A percentile compares a stretch with the other conserved stretches of the same genome.
Evolutionary conservation across 2,797 vertebrate genomes (phyloP).

Genomic region (Gobionotothen gibberifrons): DNA sequence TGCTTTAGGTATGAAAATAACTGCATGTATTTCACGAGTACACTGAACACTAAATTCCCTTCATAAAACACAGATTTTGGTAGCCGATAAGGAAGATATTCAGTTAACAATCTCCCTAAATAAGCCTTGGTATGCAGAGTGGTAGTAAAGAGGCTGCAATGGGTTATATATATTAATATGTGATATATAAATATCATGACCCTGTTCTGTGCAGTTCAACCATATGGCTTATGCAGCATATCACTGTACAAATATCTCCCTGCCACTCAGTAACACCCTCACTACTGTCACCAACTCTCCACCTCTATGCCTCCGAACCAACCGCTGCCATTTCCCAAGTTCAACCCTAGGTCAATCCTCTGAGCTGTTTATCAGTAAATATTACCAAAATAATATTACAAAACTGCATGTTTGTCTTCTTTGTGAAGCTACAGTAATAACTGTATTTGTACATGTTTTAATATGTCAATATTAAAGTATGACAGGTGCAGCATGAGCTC

Average conservation of each 20-base stretch:
- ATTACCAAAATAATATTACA: slow-evolving; percentile 16
- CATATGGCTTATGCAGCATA: slow-evolving; percentile 58
- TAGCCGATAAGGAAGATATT: slow-evolving; percentile 11
- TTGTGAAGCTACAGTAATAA: neutral
- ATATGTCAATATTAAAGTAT: slow-evolving; percentile 22
- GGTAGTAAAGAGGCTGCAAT: slow-evolving; percentile 15
- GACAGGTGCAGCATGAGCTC: slow-evolving; percentile 7
- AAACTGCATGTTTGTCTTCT: neutral
- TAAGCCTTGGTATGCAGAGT: slow-evolving; percentile 4
- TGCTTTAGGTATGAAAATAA: slow-evolving; percentile 7
- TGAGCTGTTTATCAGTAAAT: slow-evolving; percentile 44
- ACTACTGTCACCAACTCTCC: slow-evolving; percentile 55
- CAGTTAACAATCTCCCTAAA: slow-evolving; percentile 2
- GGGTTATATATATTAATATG: slow-evolving; percentile 15
- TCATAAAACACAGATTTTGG: neutral
- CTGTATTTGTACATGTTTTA: slow-evolving; percentile 7
- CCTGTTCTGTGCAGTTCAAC: slow-evolving; percentile 38
- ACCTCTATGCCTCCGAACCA: slow-evolving; percentile 64
- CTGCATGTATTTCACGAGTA: neutral
- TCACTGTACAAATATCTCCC: slow-evolving; percentile 55
- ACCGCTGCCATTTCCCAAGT: slow-evolving; percentile 71
- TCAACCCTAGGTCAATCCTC: slow-evolving; percentile 74
- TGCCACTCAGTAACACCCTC: slow-evolving; percentile 45
- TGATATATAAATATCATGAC: slow-evolving; percentile 32
- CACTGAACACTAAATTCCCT: neutral